Evolutionary conservation across 2,113 vertebrate species (phyloP), one percentile per base, ranked within the genome.

Genomic region (Hemichromis elongatus): DNA sequence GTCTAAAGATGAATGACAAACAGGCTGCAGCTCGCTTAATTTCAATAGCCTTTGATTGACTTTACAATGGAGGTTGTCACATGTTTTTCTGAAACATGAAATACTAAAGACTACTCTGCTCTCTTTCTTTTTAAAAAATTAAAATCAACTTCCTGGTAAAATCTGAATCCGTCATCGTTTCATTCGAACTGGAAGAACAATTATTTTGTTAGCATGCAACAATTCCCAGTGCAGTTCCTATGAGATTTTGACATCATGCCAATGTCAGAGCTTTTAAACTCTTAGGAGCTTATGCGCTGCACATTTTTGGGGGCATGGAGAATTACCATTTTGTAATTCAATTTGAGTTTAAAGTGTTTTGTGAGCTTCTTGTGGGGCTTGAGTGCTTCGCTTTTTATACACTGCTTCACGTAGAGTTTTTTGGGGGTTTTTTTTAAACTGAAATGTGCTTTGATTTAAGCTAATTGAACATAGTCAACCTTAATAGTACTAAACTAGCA

Each of bases 131-230:
- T 26, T 7, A 14, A 45, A 35, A 55, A n/a, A 61, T 11, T 21
- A 35, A 82, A 82, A 12, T 30, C 13, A 6, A 77, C 5, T 84
- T 47, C 30, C 14, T 12, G 2, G 24, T 55, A 61, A 79, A 86
- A 82, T 57, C 77, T 56, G 10, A 82, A 83, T 19, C 52, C 2
- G 14, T 68, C 42, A 68, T 81, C 7, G 54, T 68, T 45, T 82
- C 26, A 70, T 63, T 26, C 12, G 35, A 77, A 6, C 19, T 24
- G 26, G 24, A 24, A 45, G 18, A 87, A 86, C 56, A 80, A 47
- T 84, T 54, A 81, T 52, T 75, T 75, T 85, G 66, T 84, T 30
- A 68, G 26, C 68, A 87, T 80, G 73, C 75, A 80, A 52, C 52
- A 54, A 45, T 35, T 70, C 63, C 63, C 73, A 53, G 52, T 55